Percentiles rank a stretch among this genome's conserved stretches.
Conservation (phyloP, 2,888 invertebrate species). For the Ornithoptera alexandrae region DNA sequence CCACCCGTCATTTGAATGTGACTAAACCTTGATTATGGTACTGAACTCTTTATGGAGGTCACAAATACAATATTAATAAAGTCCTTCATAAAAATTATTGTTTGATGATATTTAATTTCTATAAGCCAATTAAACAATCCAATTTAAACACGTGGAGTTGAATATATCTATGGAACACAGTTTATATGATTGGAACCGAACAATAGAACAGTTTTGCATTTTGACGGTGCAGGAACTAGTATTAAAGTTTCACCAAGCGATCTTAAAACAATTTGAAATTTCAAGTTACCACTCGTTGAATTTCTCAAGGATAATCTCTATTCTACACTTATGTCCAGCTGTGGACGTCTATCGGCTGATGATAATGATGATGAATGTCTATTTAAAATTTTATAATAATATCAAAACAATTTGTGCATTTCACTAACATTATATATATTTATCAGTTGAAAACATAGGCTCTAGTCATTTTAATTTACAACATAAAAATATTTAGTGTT, state of each 20-base stretch:
- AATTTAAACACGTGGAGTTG: neutral
- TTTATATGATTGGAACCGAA: slow-evolving; percentile 9
- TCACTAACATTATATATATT: too few relatives aligned
- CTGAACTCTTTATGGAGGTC: slow-evolving; percentile 75
- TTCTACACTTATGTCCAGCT: neutral
- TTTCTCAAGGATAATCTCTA: slow-evolving; percentile 2
- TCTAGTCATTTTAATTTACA: too few relatives aligned
- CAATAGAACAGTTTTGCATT: slow-evolving; percentile 26
- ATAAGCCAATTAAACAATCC: neutral
- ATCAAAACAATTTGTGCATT: too few relatives aligned
- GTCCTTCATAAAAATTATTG: slow-evolving; percentile 30
- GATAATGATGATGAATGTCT: too few relatives aligned
- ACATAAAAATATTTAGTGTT: too few relatives aligned
- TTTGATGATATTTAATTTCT: neutral
- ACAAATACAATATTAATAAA: slow-evolving; percentile 58
- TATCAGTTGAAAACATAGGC: too few relatives aligned
- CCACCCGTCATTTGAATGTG: slow-evolving; percentile 77
- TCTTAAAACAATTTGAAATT: slow-evolving; percentile 20
- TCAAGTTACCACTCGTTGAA: slow-evolving; percentile 4
- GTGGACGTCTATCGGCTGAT: too few relatives aligned
- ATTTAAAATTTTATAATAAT: neutral
- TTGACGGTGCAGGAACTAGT: slow-evolving; percentile 13
- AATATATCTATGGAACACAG: neutral
- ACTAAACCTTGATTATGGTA: slow-evolving; percentile 79
- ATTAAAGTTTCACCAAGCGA: slow-evolving; percentile 12